A percentile compares a stretch with the other conserved stretches of the same genome.
These are phyloP conservation scores for Anolis apletophallus DNA, from an alignment of 2,797 vertebrate genomes.

Conservation along the genomic window DNA sequence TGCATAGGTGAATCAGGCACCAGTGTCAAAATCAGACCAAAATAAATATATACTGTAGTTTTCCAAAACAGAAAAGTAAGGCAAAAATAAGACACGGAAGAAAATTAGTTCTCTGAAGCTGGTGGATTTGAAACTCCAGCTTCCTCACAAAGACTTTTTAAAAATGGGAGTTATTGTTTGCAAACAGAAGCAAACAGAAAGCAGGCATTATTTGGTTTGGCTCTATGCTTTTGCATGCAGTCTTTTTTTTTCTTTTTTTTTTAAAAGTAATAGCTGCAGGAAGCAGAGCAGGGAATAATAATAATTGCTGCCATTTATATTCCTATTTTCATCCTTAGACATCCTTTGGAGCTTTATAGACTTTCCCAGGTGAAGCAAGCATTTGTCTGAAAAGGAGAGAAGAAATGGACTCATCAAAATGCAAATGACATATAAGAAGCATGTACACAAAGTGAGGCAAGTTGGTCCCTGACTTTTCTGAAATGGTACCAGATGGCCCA, in stretches of 20 bases:
- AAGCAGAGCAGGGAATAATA: background rate
- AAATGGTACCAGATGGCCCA: slow-evolving; percentile 70
- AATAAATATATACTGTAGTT: background rate
- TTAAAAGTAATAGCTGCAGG: background rate
- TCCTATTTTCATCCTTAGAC: slow-evolving; percentile 21
- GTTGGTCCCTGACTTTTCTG: slow-evolving; percentile 56
- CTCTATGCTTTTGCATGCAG: slow-evolving; percentile 5
- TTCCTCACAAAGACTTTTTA: background rate
- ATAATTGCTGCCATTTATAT: slow-evolving; percentile 3
- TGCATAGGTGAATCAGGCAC: background rate
- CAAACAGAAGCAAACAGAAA: slow-evolving; percentile 12
- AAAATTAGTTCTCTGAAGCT: background rate
- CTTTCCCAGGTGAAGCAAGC: slow-evolving; percentile 15
- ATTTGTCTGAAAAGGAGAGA: slow-evolving; percentile 43
- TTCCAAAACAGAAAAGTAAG: background rate
- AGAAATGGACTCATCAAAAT: slow-evolving; percentile 54
- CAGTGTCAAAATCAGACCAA: too few species aligned
- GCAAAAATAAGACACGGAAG: background rate
- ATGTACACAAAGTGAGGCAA: slow-evolving; percentile 48
- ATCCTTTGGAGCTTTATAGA: background rate
- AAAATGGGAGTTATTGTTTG: slow-evolving; percentile 10
- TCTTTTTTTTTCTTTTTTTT: background rate
- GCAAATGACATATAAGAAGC: slow-evolving; percentile 54
- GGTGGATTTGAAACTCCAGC: background rate
- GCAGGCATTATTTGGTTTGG: slow-evolving; percentile 15